Evolutionary conservation across 1,140 invertebrate species (phyloP).

Genomic region (Heliothis subflexa): DNA sequence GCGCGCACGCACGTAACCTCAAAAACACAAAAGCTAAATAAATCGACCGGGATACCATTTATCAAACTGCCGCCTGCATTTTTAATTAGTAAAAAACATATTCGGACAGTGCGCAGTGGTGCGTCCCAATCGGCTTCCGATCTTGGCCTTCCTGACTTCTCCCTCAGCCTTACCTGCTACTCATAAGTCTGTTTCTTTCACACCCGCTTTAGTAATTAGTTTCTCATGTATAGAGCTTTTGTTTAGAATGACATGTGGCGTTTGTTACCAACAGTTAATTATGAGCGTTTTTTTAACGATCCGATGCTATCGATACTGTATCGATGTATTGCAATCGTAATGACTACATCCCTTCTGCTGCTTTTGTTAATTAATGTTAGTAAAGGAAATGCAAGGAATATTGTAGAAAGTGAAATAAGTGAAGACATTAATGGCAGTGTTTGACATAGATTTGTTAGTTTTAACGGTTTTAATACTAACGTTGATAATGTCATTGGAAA

Average conservation of each 20-base stretch:
- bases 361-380: conserved; percentile 22
- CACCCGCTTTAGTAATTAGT: conserved; percentile 71
- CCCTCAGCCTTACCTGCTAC: conserved; percentile 46
- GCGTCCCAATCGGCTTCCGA: conserved; percentile 80
- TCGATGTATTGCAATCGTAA: conserved; percentile 58
- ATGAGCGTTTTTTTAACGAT: conserved; percentile 65
- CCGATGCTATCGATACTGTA: conserved; percentile 62
- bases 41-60: conserved; percentile 66
- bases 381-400: neutral
- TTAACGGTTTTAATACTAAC: neutral
- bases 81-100: conserved; percentile 83
- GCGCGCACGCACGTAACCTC: conserved; percentile 45
- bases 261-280: conserved; percentile 72
- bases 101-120: conserved; percentile 76
- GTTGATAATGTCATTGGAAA: neutral
- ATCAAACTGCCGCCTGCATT: conserved; percentile 70
- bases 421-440: neutral
- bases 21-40: conserved; percentile 57
- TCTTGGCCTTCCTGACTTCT: conserved; percentile 58
- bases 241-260: conserved; percentile 79
- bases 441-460: conserved; percentile 32
- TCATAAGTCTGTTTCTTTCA: conserved; percentile 52
- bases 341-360: conserved; percentile 44
- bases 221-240: conserved; percentile 79
- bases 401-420: conserved; percentile 17